Evolutionary conservation across 2,888 invertebrate species (phyloP).

Genomic region (Conomelus anceps): DNA sequence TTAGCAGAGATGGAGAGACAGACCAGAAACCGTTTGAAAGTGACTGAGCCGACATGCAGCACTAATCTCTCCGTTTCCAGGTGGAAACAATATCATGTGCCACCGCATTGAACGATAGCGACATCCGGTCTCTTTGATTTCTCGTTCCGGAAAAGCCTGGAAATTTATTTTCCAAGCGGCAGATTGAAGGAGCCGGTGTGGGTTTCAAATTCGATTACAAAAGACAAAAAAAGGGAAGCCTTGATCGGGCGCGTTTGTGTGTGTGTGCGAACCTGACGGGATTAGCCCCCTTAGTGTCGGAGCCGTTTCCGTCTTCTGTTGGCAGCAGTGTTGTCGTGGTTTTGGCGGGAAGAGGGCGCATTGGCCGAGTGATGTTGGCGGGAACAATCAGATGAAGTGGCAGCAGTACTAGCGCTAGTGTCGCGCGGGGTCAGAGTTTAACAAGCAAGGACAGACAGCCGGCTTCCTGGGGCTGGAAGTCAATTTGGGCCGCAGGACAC

Average conservation of each 20-base stretch:
- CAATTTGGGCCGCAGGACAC: constrained; percentile 10
- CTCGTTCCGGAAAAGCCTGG: neutral
- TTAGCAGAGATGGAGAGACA: neutral
- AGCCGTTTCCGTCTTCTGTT: neutral
- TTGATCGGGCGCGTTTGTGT: neutral
- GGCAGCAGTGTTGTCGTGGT: neutral
- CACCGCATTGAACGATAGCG: neutral
- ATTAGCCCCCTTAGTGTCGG: neutral
- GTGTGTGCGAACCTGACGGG: neutral
- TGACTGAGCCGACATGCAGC: neutral
- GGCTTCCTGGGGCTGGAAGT: neutral
- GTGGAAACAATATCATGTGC: neutral
- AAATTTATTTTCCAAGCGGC: neutral
- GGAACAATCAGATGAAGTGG: constrained; percentile 11
- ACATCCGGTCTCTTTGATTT: neutral
- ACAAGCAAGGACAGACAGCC: constrained; percentile 7
- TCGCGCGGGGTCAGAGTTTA: neutral
- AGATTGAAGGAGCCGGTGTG: neutral
- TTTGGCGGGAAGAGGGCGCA: neutral
- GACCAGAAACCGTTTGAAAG: neutral
- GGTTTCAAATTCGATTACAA: neutral
- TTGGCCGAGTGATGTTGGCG: neutral
- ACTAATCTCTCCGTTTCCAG: neutral
- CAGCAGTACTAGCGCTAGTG: neutral
- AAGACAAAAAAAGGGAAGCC: neutral